These are phyloP conservation scores for Chrosomus eos DNA, from an alignment of 2,797 vertebrate species.

Conservation along the genomic window DNA sequence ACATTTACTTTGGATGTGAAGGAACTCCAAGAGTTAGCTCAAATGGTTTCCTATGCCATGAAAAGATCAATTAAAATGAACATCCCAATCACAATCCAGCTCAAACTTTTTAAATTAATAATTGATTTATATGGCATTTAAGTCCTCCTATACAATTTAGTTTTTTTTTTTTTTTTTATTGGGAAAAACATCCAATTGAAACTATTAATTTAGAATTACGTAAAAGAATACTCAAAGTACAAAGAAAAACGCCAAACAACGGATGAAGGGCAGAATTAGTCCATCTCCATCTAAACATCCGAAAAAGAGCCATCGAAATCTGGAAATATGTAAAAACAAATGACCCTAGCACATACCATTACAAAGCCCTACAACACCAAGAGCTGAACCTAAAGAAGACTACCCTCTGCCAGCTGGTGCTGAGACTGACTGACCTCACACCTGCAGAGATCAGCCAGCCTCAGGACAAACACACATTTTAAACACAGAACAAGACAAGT, in stretches of 20 bases:
- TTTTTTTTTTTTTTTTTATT: too few relatives aligned
- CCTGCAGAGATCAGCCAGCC: too few relatives aligned
- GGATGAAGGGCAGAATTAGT: not conserved
- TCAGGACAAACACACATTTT: not conserved
- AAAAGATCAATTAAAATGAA: not conserved
- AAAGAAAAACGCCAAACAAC: not conserved
- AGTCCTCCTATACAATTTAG: not conserved
- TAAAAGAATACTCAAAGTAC: not conserved
- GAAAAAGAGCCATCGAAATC: not conserved
- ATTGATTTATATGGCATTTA: not conserved
- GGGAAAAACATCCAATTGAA: too few relatives aligned
- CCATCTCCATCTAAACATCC: too few relatives aligned
- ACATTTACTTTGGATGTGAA: too few relatives aligned
- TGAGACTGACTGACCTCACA: too few relatives aligned
- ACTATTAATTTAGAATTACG: not conserved
- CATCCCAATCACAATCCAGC: not conserved
- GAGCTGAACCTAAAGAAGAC: not conserved
- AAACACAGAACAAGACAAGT: not conserved
- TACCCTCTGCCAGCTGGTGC: not conserved
- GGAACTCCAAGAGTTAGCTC: not conserved
- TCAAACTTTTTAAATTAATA: not conserved
- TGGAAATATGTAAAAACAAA: not conserved
- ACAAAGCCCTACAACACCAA: not conserved
- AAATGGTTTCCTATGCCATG: not conserved
- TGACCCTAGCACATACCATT: not conserved